Evolutionary conservation across 2,888 invertebrate genomes (phyloP).

Genomic region (Axea sp.): DNA sequence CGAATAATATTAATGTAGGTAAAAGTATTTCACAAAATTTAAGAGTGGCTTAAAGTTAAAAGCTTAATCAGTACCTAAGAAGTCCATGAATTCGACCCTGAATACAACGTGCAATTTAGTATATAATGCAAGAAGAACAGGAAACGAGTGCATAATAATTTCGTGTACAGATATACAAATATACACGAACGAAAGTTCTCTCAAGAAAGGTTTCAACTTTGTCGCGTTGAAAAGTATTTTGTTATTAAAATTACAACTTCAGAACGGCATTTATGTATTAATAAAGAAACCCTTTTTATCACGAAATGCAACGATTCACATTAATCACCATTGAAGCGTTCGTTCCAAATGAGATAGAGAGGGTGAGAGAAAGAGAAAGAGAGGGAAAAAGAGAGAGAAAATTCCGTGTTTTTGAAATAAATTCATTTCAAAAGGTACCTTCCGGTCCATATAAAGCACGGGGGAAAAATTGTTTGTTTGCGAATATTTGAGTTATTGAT

Average conservation of each 20-base stretch:
- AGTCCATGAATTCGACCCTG: slow-evolving; percentile 6
- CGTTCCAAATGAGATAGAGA: neutral
- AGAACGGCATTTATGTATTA: slow-evolving; percentile 17
- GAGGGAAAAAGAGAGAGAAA: neutral
- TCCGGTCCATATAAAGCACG: slow-evolving; percentile 2
- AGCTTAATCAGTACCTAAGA: slow-evolving; percentile 7
- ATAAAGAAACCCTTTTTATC: slow-evolving; percentile 25
- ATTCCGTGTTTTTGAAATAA: slow-evolving; percentile 15
- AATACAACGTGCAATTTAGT: slow-evolving; percentile 31
- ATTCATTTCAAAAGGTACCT: slow-evolving; percentile 16
- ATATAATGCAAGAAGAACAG: slow-evolving; percentile 42
- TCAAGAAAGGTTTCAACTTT: slow-evolving; percentile 18
- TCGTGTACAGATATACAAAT: slow-evolving; percentile 26
- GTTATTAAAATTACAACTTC: slow-evolving; percentile 20
- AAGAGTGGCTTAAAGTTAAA: slow-evolving; percentile 1
- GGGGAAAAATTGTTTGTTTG: slow-evolving; percentile 10
- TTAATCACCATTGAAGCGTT: slow-evolving; percentile 23
- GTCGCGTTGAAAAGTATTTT: slow-evolving; percentile 12
- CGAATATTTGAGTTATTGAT: slow-evolving; percentile 43
- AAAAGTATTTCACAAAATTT: no score
- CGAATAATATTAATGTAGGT: no score
- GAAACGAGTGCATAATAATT: slow-evolving; percentile 31
- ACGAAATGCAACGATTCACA: slow-evolving; percentile 4
- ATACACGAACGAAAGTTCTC: no score
- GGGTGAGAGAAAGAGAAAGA: neutral